Base-by-base conservation (phyloP, 2,888 invertebrate species). In the Aphrophora alni region DNA sequence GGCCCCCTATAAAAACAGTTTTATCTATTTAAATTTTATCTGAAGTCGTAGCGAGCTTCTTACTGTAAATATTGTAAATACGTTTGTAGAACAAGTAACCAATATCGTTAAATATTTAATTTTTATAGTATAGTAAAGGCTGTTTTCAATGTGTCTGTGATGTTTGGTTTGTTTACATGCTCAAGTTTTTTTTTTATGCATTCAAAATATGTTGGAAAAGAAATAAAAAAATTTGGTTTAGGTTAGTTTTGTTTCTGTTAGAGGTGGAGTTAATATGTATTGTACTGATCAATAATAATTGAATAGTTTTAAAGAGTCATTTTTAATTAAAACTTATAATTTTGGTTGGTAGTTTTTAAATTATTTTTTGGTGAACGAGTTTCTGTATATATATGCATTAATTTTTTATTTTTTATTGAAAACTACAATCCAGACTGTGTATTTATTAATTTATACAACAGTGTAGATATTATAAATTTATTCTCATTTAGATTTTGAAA, bases 21-120 rank as follows among this genome's bases (percentile, higher is more conserved):
- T 59, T 59, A 59, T 59, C 21, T 59, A 59, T 59, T 59, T 59
- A 59, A 21, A 59, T 59, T 59, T 59, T 59, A 59, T 59, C 44
- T 44, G 44, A 44, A 33, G 33, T 14, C 59, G 14, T 59, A 59
- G 21, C 14, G 2, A 59, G 59, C 59, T n/a, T 21, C 59, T 21
- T 21, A 44, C 5, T 59, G 59, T 59, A 2, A 59, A 59, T 59
- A 59, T 59, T 59, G 59, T 59, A 59, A 2, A 59, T 59, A 59
- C n/a, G 21, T 59, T 21, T 21, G 3, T 59, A 44, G 59, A 59
- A 59, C n/a, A 59, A 5, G 12, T 59, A 44, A 44, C 33, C 33
- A 33, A 10, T 44, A 14, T 44, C 44, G 21, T 59, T 59, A 21
- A 21, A 21, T 59, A 59, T 5, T 44, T 7, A 2, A 44, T 44